Evolutionary conservation across 2,797 vertebrate genomes (phyloP), one percentile per base, ranked within the genome.

Genomic region (Bovichtus variegatus): DNA sequence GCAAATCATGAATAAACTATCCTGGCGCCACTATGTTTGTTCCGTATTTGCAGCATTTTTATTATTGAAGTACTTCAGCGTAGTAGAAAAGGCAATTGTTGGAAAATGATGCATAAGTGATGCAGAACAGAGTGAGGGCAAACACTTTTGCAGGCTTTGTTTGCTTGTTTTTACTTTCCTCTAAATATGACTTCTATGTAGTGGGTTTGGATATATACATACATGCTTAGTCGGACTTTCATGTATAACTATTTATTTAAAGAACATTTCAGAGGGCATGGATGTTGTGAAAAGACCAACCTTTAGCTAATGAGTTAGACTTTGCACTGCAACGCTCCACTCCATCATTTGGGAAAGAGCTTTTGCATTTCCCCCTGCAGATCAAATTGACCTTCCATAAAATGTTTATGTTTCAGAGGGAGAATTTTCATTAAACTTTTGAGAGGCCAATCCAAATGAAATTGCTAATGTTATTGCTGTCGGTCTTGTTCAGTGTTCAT

Each of bases 371-470:
- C 16, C 47, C 77, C 80, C 73, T 78, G 43, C 74, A 86, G 71
- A 86, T 72, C 34, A 77, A 86, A 82, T 44, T 80, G 80, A 89
- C 88, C 86, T 85, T 82, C 71, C 38, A 78, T 89, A 82, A 89
- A 87, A 79, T 36, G 21, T 80, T 87, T 80, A 70, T 82, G 55
- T 87, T 78, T 80, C 49, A 34, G 9, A 66, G 46, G 51, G 40
- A 34, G 76, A 72, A 57, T 78, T 83, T 90, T 81, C 70, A 85
- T 83, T 74, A 90, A 85, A 76, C 34, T 81, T 82, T 78, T 81
- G 75, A 85, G 34, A 71, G 59, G 69, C 71, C 50, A 68, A 70
- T 83, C 71, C 44, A 78, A 81, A 83, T 88, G 29, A 89, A 84
- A 84, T 41, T 70, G 69, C 61, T 81, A 53, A 84, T 73, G 60